Evolutionary conservation across 2,888 invertebrate genomes (phyloP).

Genomic region (Miltochrista miniata): DNA sequence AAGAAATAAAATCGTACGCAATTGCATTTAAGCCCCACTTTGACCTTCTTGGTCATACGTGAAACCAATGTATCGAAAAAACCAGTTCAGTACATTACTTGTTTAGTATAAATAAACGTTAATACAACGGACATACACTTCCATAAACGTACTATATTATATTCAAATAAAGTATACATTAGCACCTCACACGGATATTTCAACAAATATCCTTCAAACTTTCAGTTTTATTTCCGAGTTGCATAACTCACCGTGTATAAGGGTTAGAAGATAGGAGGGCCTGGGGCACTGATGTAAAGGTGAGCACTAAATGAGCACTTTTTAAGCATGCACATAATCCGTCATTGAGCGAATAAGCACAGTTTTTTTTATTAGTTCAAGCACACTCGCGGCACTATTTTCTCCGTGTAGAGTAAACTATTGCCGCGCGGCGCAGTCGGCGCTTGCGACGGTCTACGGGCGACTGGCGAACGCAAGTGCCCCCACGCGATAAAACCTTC

Average conservation of each 20-base stretch:
- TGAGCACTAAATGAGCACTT: slow-evolving; percentile 67
- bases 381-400: slow-evolving; percentile 78
- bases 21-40: slow-evolving; percentile 23
- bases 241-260: slow-evolving; percentile 53
- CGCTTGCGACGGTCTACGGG: slow-evolving; percentile 67
- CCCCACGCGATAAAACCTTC: slow-evolving; percentile 74
- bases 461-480: slow-evolving; percentile 60
- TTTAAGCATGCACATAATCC: slow-evolving; percentile 79
- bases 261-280: slow-evolving; percentile 56
- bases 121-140: slow-evolving; percentile 13
- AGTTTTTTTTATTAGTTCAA: slow-evolving; percentile 27
- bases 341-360: slow-evolving; percentile 52
- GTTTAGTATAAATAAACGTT: slow-evolving; percentile 14
- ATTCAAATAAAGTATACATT: slow-evolving; percentile 51
- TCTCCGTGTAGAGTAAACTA: slow-evolving; percentile 69
- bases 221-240: slow-evolving; percentile 55
- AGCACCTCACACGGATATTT: slow-evolving; percentile 50
- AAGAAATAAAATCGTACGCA: slow-evolving; percentile 13
- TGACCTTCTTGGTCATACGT: slow-evolving; percentile 41
- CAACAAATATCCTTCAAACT: slow-evolving; percentile 53
- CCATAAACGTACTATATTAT: slow-evolving; percentile 18
- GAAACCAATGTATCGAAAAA: slow-evolving; percentile 34
- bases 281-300: slow-evolving; percentile 66
- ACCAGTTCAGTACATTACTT: slow-evolving; percentile 37
- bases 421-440: slow-evolving; percentile 73